Conservation (phyloP, 2,888 invertebrate genomes). For the Chydorus sphaericus region DNA sequence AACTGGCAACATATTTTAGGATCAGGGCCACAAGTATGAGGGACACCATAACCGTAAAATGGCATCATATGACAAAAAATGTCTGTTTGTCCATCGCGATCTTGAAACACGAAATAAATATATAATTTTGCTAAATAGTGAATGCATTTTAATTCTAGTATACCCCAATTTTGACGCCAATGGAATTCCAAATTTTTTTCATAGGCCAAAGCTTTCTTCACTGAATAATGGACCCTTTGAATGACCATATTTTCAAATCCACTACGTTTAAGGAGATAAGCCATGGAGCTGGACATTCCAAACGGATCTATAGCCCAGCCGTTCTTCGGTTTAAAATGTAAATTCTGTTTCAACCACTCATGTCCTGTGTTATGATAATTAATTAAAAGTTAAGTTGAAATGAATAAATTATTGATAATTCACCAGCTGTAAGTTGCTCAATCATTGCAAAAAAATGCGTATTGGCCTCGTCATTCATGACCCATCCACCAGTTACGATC, state of each 20-base stretch:
- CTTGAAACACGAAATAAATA: slow-evolving; percentile 37
- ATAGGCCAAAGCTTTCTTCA: slow-evolving; percentile 79
- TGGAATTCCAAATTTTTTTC: slow-evolving; percentile 75
- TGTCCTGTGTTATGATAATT: too few relatives aligned
- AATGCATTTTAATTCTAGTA: too few relatives aligned
- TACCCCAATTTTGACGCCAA: slow-evolving; percentile 90
- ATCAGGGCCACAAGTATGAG: slow-evolving; percentile 97
- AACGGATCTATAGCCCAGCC: slow-evolving; percentile 92
- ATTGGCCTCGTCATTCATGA: slow-evolving; percentile 97
- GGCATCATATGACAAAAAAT: slow-evolving; percentile 97
- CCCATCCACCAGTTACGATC: slow-evolving; percentile 97
- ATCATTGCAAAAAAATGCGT: slow-evolving; percentile 82
- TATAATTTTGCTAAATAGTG: too few relatives aligned
- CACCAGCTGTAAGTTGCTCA: slow-evolving; percentile 77
- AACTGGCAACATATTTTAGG: slow-evolving; percentile 92
- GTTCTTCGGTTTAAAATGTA: slow-evolving; percentile 56
- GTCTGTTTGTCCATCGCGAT: slow-evolving; percentile 65
- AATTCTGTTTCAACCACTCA: slow-evolving; percentile 71
- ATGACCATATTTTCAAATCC: slow-evolving; percentile 71
- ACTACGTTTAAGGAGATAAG: slow-evolving; percentile 61
- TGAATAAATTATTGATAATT: too few relatives aligned
- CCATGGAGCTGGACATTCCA: slow-evolving; percentile 73
- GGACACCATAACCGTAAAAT: slow-evolving; percentile 95
- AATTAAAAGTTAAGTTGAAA: too few relatives aligned
- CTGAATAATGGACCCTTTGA: slow-evolving; percentile 83